These are phyloP conservation scores for Yponomeuta plumbellus DNA, from an alignment of 2,888 invertebrate species.

Conservation along the genomic window DNA sequence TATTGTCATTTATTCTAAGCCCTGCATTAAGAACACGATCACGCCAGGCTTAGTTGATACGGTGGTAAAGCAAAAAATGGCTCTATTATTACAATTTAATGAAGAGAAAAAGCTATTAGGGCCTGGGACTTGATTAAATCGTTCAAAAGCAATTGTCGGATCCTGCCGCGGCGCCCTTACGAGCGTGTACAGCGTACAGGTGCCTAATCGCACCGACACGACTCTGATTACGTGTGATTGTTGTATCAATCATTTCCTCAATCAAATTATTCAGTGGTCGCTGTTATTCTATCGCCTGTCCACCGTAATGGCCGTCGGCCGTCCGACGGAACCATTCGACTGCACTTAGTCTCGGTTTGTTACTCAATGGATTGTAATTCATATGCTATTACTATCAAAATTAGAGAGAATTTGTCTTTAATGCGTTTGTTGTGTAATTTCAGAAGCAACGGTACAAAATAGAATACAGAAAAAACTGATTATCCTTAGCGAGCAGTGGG, in stretches of 20 bases:
- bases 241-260: constrained; percentile 75
- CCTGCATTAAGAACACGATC: constrained; percentile 36
- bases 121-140: constrained; percentile 65
- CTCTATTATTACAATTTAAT: constrained; percentile 69
- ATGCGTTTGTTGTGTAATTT: constrained; percentile 22
- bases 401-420: constrained; percentile 52
- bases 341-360: constrained; percentile 72
- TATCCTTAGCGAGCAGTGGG: too few species aligned
- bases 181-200: constrained; percentile 34
- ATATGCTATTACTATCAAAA: constrained; percentile 55
- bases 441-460: constrained; percentile 9
- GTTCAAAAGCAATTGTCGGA: constrained; percentile 59
- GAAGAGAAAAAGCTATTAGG: constrained; percentile 70
- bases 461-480: too few species aligned
- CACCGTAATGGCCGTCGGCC: constrained; percentile 46
- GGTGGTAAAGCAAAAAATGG: too few species aligned
- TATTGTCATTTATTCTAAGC: constrained; percentile 4
- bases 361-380: constrained; percentile 65
- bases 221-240: constrained; percentile 72
- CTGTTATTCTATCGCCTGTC: constrained; percentile 63
- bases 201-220: constrained; percentile 68
- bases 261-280: constrained; percentile 73
- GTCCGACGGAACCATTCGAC: constrained; percentile 61
- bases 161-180: constrained; percentile 36
- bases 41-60: constrained; percentile 14